Base-by-base conservation (phyloP, 2,113 vertebrate genomes). In the Apteryx owenii region DNA sequence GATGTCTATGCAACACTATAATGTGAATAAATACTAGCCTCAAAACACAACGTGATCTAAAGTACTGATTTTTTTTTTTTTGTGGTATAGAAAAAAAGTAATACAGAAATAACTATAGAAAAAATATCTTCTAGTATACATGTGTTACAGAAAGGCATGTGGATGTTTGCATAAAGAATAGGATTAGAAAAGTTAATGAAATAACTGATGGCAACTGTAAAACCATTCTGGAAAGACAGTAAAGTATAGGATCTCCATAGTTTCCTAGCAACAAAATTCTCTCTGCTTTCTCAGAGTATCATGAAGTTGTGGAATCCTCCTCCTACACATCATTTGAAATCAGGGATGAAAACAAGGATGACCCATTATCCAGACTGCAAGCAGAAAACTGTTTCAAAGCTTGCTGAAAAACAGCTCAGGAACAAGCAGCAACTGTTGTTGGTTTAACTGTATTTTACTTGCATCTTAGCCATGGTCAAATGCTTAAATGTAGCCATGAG, bases 211-310 rank as follows among this genome's bases (percentile, higher is more conserved):
- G 36, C 85, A 97, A 91, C 92, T 90, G 81, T 89, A 81, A 95
- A 95, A 95, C 69, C 86, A 65, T 53, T 95, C 78, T 95, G 64
- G 56, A 95, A 95, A 93, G 60, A 95, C 79, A 71, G 86, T 77
- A 61, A 61, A 71, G 90, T 91, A 88, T 77, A 96, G 93, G 85
- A 69, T 54, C 79, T 78, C 90, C 88, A 87, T 71, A 80, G 97
- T 98, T 95, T 98, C 98, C 95, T 98, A 98, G 98, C 98, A 98
- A 98, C 98, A 33, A 90, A 70, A 90, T 96, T 97, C 96, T 91
- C 94, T 96, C 78, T 90, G 89, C 96, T 96, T 96, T 98, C 72
- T 96, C 85, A 85, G 79, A 86, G 91, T 70, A 93, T 89, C 93
- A 86, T 81, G 76, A 96, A 97, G 96, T 95, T 97, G 93, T 95